Evolutionary conservation across 53 echinoderm and acorn worm genomes (phyloP).

Genomic region (Astropecten irregularis): DNA sequence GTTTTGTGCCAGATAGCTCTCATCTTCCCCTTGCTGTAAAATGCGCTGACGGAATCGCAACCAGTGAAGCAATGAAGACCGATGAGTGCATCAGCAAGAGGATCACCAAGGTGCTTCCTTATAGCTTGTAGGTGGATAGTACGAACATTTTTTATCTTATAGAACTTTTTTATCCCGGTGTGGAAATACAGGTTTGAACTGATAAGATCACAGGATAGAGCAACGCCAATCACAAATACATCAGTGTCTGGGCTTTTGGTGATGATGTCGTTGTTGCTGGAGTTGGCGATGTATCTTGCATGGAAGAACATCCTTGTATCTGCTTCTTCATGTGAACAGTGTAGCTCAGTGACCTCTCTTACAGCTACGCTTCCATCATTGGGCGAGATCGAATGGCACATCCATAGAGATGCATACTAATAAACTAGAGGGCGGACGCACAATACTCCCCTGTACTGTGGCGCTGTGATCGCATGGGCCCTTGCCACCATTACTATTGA

Average conservation of each 20-base stretch:
- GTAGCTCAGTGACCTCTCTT: neutral
- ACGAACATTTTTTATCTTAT: constrained; percentile 26
- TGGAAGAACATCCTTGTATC: constrained; percentile 48
- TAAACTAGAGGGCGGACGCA: no score
- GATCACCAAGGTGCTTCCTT: neutral
- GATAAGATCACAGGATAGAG: constrained; percentile 7
- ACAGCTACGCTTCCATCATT: neutral
- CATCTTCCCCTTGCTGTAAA: constrained; percentile 60
- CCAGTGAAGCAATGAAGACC: constrained; percentile 64
- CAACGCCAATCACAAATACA: constrained; percentile 50
- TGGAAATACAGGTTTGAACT: constrained; percentile 51
- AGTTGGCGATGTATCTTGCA: constrained; percentile 44
- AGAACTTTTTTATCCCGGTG: no score
- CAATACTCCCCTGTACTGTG: no score
- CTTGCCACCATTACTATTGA: no score
- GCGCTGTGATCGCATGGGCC: no score
- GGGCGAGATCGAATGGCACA: neutral
- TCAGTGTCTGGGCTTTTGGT: constrained; percentile 68
- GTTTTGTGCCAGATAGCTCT: constrained; percentile 27
- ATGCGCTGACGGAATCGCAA: constrained; percentile 62
- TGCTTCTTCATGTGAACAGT: constrained; percentile 28
- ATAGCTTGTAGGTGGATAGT: constrained; percentile 50
- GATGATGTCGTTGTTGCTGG: constrained; percentile 13
- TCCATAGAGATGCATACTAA: no score
- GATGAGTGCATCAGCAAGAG: constrained; percentile 37